These are phyloP conservation scores for Oligia strigilis DNA, from an alignment of 2,888 invertebrate species.

Conservation along the genomic window DNA sequence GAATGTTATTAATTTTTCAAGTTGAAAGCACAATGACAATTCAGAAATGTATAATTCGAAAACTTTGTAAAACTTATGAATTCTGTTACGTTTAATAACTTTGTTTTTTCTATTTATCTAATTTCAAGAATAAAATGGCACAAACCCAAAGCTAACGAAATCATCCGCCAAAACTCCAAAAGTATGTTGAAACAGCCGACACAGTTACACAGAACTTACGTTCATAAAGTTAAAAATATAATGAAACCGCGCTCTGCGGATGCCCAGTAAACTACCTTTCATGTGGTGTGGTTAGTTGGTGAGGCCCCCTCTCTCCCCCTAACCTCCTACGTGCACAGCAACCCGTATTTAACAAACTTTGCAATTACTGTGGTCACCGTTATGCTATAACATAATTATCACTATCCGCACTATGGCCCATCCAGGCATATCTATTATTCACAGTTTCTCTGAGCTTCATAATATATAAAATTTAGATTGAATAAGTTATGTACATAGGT, in stretches of 20 bases:
- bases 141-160: slow-evolving; percentile 39
- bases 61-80: neutral
- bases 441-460: slow-evolving; percentile 27
- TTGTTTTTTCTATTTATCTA: neutral
- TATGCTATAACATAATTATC: slow-evolving; percentile 44
- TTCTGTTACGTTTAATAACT: neutral
- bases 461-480: slow-evolving; percentile 39
- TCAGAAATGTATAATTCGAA: neutral
- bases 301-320: slow-evolving; percentile 6
- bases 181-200: slow-evolving; percentile 61
- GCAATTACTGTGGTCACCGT: slow-evolving; percentile 56
- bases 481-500: slow-evolving; percentile 43
- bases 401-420: slow-evolving; percentile 14
- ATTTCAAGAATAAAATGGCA: slow-evolving; percentile 31
- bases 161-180: slow-evolving; percentile 38
- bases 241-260: slow-evolving; percentile 64
- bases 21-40: neutral
- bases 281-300: slow-evolving; percentile 69
- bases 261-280: slow-evolving; percentile 65
- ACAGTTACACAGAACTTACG: slow-evolving; percentile 61
- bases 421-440: slow-evolving; percentile 44
- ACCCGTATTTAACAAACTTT: slow-evolving; percentile 60
- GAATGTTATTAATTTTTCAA: neutral
- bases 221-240: slow-evolving; percentile 70
- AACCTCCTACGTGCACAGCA: slow-evolving; percentile 38